A percentile compares a stretch with the other conserved stretches of the same genome.
Conservation (phyloP, 2,888 invertebrate genomes). For the Pseudococcus longispinus region DNA sequence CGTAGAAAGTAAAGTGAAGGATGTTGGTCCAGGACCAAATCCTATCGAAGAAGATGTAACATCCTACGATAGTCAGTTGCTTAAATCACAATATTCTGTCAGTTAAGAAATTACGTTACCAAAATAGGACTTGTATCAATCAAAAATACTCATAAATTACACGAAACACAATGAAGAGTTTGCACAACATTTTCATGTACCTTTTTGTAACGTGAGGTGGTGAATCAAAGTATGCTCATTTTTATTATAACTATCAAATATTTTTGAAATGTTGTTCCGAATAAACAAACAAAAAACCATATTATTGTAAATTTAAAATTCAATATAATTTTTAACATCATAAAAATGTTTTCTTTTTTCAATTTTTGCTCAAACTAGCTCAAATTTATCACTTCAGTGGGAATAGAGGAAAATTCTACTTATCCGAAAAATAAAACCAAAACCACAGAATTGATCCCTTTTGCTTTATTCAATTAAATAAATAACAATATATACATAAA, state of each 20-base stretch:
- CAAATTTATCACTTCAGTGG: too few species aligned
- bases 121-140: too few species aligned
- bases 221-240: too few species aligned
- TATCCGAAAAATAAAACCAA: neutral
- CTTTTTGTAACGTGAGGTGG: too few species aligned
- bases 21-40: slow-evolving; percentile 64
- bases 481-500: slow-evolving; percentile 44
- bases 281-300: too few species aligned
- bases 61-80: neutral
- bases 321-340: too few species aligned
- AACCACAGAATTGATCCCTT: slow-evolving; percentile 34
- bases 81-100: slow-evolving; percentile 12
- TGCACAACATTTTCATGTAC: too few species aligned
- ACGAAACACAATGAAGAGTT: too few species aligned
- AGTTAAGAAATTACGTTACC: neutral
- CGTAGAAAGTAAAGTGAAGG: slow-evolving; percentile 67
- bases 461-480: slow-evolving; percentile 32
- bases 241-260: too few species aligned
- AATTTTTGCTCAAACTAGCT: neutral
- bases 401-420: too few species aligned
- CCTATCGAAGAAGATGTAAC: slow-evolving; percentile 63
- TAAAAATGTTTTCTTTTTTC: neutral
- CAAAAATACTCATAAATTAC: too few species aligned
- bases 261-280: neutral
- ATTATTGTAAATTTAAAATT: too few species aligned